Evolutionary conservation across 2,797 vertebrate genomes (phyloP).

Genomic region (Hippocampus kuda): DNA sequence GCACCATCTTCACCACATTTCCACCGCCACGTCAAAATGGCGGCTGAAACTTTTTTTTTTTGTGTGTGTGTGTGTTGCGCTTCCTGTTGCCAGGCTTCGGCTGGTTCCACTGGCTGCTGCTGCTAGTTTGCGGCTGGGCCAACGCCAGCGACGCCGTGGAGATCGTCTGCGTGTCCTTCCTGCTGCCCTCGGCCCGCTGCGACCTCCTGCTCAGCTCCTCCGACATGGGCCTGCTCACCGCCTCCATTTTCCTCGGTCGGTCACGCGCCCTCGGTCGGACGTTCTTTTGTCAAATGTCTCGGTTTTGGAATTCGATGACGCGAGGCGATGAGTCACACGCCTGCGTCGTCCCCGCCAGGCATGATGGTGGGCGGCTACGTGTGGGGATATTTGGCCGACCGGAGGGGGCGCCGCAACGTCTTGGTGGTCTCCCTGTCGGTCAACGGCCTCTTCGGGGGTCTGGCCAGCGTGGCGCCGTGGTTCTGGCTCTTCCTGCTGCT

Average conservation of each 20-base stretch:
- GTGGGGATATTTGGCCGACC: constrained; percentile 71
- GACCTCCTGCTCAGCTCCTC: constrained; percentile 63
- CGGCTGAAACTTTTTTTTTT: too few species aligned
- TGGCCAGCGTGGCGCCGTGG: constrained; percentile 55
- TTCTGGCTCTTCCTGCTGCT: constrained; percentile 70
- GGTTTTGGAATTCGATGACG: background rate
- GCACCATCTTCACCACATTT: too few species aligned
- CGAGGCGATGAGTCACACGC: background rate
- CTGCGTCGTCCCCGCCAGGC: constrained; percentile 35
- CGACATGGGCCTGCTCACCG: constrained; percentile 69
- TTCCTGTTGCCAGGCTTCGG: constrained; percentile 59
- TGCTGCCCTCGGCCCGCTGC: constrained; percentile 62
- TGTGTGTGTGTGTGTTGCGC: too few species aligned
- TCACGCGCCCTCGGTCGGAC: background rate
- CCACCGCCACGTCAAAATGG: too few species aligned
- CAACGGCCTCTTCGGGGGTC: constrained; percentile 65
- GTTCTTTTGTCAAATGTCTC: too few species aligned
- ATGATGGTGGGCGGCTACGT: constrained; percentile 74
- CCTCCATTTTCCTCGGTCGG: constrained; percentile 70
- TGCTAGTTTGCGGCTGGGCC: constrained; percentile 69
- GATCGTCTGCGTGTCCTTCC: constrained; percentile 71
- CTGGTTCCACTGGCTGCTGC: constrained; percentile 63
- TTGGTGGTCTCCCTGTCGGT: constrained; percentile 61
- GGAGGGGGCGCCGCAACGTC: constrained; percentile 59
- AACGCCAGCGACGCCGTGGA: constrained; percentile 72